Base-by-base conservation (phyloP, 1,140 invertebrate species). In the Eupeodes corollae region DNA sequence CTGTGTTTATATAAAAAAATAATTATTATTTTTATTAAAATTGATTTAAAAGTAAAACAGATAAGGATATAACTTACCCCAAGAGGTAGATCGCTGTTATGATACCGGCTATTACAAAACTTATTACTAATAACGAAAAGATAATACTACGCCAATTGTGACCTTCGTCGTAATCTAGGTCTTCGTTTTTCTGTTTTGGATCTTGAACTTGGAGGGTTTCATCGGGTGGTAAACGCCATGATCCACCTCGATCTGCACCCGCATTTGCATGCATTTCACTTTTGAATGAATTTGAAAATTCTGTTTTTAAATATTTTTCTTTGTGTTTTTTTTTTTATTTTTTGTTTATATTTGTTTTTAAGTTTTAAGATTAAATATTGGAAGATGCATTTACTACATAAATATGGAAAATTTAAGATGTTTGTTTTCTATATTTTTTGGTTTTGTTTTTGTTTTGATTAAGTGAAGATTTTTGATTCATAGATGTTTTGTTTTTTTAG, bases 101-200 rank as follows among this genome's bases (percentile, higher is more conserved):
- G 56, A 88, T 87, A 35, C 86, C 85, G 45, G 84, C 81, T 69
- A 89, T 86, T 53, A 89, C 84, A 70, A 84, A 77, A 62, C 83
- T 79, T 71, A 89, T 89, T 58, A 89, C 86, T 72, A 88, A 75
- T 58, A 89, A 72, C 35, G 84, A 86, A 62, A 88, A 84, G 56
- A 89, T 78, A 63, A 89, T 85, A 67, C 84, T 86, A 67, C 82
- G 78, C 86, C 86, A 89, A 68, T 89, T 88, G 72, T 88, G 83
- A 47, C 85, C 84, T 69, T 86, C 84, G 51, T 82, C 82, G 40
- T 75, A 76, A 58, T 60, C 58, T 15, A 63, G 38, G 46, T 66
- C 80, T 58, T 79, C 79, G 69, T 84, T 82, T 64, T 87, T 87
- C 63, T 79, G 78, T 71, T 86, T 82, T 55, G 83, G 80, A 75